Percentiles rank a stretch among this genome's conserved stretches.
Conservation (phyloP, 2,797 vertebrate species). For the Myripristis murdjan region DNA sequence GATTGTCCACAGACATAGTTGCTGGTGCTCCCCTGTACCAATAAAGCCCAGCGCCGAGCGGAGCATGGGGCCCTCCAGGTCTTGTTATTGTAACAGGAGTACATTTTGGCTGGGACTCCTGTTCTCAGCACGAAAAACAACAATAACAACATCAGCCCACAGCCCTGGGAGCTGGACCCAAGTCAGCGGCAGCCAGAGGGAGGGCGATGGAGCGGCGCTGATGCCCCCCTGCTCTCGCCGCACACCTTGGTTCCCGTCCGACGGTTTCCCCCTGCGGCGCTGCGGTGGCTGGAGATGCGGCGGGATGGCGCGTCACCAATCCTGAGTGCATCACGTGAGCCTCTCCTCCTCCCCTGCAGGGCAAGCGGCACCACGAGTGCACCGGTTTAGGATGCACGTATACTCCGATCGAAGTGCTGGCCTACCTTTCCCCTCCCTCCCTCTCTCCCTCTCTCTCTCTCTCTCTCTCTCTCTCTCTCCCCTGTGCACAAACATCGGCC, state of each 20-base stretch:
- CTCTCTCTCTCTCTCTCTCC: slow-evolving; percentile 38
- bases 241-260: slow-evolving; percentile 37
- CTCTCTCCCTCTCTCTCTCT: slow-evolving; percentile 43
- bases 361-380: too few relatives aligned
- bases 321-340: too few relatives aligned
- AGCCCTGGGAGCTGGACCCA: slow-evolving; percentile 62
- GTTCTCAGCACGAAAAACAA: slow-evolving; percentile 81
- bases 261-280: slow-evolving; percentile 60
- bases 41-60: slow-evolving; percentile 58
- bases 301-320: too few relatives aligned
- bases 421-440: slow-evolving; percentile 13
- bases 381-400: slow-evolving; percentile 24
- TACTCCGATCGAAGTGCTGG: not conserved
- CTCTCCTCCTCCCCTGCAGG: too few relatives aligned
- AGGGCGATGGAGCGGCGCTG: slow-evolving; percentile 7
- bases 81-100: slow-evolving; percentile 79
- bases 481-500: slow-evolving; percentile 73
- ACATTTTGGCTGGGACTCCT: slow-evolving; percentile 74
- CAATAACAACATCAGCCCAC: slow-evolving; percentile 81
- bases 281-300: too few relatives aligned
- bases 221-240: slow-evolving; percentile 60
- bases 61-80: slow-evolving; percentile 64
- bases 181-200: slow-evolving; percentile 58
- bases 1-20: slow-evolving; percentile 77
- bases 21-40: slow-evolving; percentile 67